Conservation (phyloP, 2,797 vertebrate genomes). For the Aphelocoma californica region DNA sequence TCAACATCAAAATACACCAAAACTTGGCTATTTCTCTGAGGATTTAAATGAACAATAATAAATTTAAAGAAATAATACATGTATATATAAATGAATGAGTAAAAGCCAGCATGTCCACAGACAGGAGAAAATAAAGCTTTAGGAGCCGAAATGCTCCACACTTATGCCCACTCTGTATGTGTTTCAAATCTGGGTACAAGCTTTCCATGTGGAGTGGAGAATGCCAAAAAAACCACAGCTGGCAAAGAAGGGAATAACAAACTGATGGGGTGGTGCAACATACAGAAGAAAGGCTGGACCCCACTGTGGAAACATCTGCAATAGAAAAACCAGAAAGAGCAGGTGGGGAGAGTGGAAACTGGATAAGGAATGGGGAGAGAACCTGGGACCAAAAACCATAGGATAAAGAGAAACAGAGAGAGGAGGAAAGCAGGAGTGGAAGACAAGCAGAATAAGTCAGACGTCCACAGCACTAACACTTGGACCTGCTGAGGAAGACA, state of each 20-base stretch:
- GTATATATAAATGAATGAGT: neutral
- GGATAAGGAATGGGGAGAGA: neutral
- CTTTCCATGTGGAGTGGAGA: neutral
- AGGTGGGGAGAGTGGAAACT: neutral
- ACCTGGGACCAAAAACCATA: neutral
- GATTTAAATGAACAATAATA: neutral
- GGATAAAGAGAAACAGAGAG: neutral
- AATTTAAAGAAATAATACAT: neutral
- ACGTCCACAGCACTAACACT: neutral
- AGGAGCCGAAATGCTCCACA: neutral
- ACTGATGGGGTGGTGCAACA: neutral
- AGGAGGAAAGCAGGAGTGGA: neutral
- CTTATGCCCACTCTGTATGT: neutral
- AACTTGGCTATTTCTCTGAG: neutral
- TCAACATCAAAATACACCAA: neutral
- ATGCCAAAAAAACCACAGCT: rapidly evolving
- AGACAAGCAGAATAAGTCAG: neutral
- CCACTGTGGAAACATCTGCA: rapidly evolving
- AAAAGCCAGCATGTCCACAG: neutral
- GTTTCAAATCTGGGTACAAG: neutral
- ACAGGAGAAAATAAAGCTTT: neutral
- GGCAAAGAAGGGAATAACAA: neutral
- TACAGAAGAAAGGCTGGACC: neutral
- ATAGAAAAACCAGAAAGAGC: neutral
- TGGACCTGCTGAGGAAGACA: neutral